Percentiles rank a stretch among this genome's conserved stretches.
phyloP scores from a whole-genome alignment of 2,888 invertebrate species.

The Epinotia ramella region DNA sequence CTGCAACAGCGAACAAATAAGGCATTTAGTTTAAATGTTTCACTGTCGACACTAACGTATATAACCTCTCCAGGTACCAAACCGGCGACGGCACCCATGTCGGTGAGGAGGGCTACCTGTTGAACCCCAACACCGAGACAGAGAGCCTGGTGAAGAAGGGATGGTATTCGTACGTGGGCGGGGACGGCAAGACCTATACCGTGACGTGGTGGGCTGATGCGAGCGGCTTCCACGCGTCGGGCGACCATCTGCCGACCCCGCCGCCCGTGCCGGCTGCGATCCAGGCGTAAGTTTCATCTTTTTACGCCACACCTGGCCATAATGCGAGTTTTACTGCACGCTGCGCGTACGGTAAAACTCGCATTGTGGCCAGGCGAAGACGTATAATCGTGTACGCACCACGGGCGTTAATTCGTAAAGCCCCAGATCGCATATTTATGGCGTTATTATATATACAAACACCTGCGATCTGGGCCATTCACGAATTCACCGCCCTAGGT shows the following conservation, averaged over 20 bases:
- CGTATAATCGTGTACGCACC: no score
- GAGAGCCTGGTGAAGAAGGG: constrained; percentile 79
- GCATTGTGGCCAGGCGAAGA: no score
- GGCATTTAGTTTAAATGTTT: not conserved
- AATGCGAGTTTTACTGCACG: no score
- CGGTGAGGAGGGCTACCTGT: constrained; percentile 75
- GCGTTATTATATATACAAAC: no score
- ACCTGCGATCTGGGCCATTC: no score
- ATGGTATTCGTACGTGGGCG: constrained; percentile 76
- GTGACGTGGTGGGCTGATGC: constrained; percentile 79
- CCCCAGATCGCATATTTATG: no score
- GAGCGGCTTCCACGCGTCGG: constrained; percentile 77
- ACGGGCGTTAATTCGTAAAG: no score
- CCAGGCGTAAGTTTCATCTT: constrained; percentile 76
- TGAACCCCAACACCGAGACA: constrained; percentile 67
- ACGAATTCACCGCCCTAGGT: no score
- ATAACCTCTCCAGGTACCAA: constrained; percentile 64
- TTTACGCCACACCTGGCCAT: no score
- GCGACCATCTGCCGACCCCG: constrained; percentile 77
- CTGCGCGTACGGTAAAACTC: no score
- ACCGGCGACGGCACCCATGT: constrained; percentile 79
- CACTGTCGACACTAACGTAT: not conserved
- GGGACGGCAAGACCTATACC: constrained; percentile 76
- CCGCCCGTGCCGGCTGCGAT: constrained; percentile 73
- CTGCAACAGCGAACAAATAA: not conserved